These are phyloP conservation scores for Epistrophe eligans DNA, from an alignment of 2,888 invertebrate species.

Conservation along the genomic window DNA sequence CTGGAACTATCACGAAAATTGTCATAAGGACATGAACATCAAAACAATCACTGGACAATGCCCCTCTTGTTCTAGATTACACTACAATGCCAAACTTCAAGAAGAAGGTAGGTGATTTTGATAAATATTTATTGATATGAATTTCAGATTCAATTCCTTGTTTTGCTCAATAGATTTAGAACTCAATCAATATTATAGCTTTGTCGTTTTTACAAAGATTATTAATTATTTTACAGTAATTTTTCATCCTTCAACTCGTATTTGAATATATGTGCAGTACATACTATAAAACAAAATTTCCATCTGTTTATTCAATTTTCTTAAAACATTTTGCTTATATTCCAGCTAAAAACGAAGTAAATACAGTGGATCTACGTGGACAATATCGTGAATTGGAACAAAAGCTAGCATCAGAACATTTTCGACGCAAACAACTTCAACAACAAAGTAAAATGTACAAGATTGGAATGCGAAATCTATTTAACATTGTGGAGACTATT, in stretches of 20 bases:
- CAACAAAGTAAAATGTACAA: constrained; percentile 78
- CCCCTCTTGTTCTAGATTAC: constrained; percentile 62
- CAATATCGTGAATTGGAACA: constrained; percentile 76
- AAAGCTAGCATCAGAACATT: constrained; percentile 76
- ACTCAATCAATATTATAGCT: no score
- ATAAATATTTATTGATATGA: not conserved
- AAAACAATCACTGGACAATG: constrained; percentile 59
- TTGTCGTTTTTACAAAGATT: no score
- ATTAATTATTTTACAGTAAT: no score
- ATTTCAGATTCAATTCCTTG: no score
- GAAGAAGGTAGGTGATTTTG: constrained; percentile 37
- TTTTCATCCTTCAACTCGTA: no score
- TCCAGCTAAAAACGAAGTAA: constrained; percentile 39
- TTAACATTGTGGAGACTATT: constrained; percentile 78
- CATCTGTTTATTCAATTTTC: not conserved
- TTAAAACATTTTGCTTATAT: not conserved
- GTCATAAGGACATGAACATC: constrained; percentile 77
- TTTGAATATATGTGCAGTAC: no score
- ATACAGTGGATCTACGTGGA: constrained; percentile 58
- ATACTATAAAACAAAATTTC: no score
- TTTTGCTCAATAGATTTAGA: no score
- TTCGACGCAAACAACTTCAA: constrained; percentile 77
- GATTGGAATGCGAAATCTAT: constrained; percentile 78
- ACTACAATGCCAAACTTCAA: constrained; percentile 36
- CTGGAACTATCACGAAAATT: constrained; percentile 78